These are phyloP conservation scores for Etheostoma cragini DNA, from an alignment of 2,113 vertebrate genomes.

Conservation along the genomic window DNA sequence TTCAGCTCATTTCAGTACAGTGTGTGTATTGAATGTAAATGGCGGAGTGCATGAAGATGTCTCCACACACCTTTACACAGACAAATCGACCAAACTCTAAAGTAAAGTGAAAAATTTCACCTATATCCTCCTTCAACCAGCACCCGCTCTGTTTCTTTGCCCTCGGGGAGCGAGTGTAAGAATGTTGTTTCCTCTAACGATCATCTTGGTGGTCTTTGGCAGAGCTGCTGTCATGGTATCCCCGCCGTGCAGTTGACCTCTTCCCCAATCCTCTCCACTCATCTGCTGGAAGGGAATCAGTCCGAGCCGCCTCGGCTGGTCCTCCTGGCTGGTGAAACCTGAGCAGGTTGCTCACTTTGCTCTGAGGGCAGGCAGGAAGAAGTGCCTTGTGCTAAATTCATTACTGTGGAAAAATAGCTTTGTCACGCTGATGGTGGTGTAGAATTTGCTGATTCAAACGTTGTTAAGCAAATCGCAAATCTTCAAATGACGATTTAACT, in stretches of 20 bases:
- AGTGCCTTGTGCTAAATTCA: conserved; percentile 69
- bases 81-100: conserved; percentile 36
- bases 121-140: conserved; percentile 20
- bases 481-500: neutral
- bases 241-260: conserved; percentile 73
- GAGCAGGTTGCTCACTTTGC: conserved; percentile 68
- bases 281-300: conserved; percentile 73
- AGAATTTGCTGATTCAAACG: conserved; percentile 35
- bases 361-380: conserved; percentile 66
- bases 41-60: conserved; percentile 46
- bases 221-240: conserved; percentile 64
- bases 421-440: conserved; percentile 17
- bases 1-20: conserved; percentile 50
- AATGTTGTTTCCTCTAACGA: conserved; percentile 69
- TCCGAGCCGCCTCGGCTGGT: conserved; percentile 48
- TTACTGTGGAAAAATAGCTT: conserved; percentile 53
- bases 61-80: conserved; percentile 37
- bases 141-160: conserved; percentile 36
- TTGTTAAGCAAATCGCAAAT: neutral
- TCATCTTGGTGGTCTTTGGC: conserved; percentile 79
- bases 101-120: conserved; percentile 36
- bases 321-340: conserved; percentile 70
- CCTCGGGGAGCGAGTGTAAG: conserved; percentile 44
- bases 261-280: conserved; percentile 65
- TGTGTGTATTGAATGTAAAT: conserved; percentile 61